phyloP scores from a whole-genome alignment of 2,113 vertebrate genomes.

The Monopterus albus region DNA sequence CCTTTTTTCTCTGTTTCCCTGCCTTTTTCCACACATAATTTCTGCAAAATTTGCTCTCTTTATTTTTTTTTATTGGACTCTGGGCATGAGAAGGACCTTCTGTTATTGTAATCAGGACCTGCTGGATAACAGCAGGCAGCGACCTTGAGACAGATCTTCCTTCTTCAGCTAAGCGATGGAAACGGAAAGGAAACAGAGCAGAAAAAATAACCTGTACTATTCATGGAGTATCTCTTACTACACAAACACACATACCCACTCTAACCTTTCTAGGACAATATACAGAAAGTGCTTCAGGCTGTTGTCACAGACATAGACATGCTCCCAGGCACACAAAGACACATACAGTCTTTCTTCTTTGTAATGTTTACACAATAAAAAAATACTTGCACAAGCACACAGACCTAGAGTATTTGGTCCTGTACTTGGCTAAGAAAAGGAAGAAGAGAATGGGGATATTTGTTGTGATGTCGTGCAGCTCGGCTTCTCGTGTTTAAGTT shows the following conservation, averaged over 20 bases:
- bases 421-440: neutral
- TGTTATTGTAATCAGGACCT: constrained; percentile 51
- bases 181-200: constrained; percentile 73
- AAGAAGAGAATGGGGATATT: neutral
- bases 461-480: too few species aligned
- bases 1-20: too few species aligned
- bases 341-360: constrained; percentile 22
- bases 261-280: constrained; percentile 61
- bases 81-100: constrained; percentile 20
- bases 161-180: constrained; percentile 66
- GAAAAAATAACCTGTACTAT: constrained; percentile 51
- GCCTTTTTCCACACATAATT: too few species aligned
- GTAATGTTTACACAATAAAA: constrained; percentile 13
- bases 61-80: constrained; percentile 50
- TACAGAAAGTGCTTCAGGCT: constrained; percentile 70
- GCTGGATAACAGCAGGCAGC: constrained; percentile 48
- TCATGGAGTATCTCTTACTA: constrained; percentile 27
- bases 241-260: constrained; percentile 24
- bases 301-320: constrained; percentile 74
- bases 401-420: neutral
- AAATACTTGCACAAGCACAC: constrained; percentile 21
- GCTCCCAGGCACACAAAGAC: constrained; percentile 64
- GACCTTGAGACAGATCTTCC: constrained; percentile 72
- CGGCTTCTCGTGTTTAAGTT: too few species aligned
- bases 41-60: neutral